A percentile compares a stretch with the other conserved stretches of the same genome.
Evolutionary conservation across 2,888 invertebrate genomes (phyloP).

Genomic region (Ophion costatus): DNA sequence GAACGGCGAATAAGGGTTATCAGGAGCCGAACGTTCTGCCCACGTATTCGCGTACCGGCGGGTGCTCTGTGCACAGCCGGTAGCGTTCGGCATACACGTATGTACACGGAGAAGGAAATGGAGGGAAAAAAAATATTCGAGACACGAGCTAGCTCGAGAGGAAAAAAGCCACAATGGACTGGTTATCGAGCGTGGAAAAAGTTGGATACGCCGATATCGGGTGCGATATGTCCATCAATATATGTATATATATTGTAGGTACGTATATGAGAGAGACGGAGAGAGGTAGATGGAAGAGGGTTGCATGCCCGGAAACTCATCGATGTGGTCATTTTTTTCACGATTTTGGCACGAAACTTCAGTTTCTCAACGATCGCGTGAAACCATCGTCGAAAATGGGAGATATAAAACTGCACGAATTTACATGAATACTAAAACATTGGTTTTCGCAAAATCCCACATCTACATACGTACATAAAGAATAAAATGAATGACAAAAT

Average conservation of each 20-base stretch:
- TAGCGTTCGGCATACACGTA: too few species aligned
- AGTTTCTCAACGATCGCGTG: constrained; percentile 5
- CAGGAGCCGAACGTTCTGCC: neutral
- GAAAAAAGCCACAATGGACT: constrained; percentile 60
- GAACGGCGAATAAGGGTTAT: neutral
- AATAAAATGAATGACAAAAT: too few species aligned
- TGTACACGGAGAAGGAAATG: too few species aligned
- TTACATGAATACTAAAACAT: too few species aligned
- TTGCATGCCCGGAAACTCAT: neutral
- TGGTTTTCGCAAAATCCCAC: too few species aligned
- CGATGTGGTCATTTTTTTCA: neutral
- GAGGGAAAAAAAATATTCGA: constrained; percentile 3
- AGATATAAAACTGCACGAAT: neutral
- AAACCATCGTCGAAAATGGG: neutral
- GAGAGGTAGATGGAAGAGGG: neutral
- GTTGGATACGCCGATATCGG: constrained; percentile 36
- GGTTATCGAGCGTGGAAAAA: constrained; percentile 57
- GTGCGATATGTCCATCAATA: constrained; percentile 37
- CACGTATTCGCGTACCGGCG: neutral
- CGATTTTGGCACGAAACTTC: neutral
- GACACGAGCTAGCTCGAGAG: constrained; percentile 17
- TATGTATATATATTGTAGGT: too few species aligned
- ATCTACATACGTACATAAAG: too few species aligned
- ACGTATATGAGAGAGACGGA: neutral
- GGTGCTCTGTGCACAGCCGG: too few species aligned